phyloP scores from a whole-genome alignment of 2,113 vertebrate species.

The Lamprotornis superbus region DNA sequence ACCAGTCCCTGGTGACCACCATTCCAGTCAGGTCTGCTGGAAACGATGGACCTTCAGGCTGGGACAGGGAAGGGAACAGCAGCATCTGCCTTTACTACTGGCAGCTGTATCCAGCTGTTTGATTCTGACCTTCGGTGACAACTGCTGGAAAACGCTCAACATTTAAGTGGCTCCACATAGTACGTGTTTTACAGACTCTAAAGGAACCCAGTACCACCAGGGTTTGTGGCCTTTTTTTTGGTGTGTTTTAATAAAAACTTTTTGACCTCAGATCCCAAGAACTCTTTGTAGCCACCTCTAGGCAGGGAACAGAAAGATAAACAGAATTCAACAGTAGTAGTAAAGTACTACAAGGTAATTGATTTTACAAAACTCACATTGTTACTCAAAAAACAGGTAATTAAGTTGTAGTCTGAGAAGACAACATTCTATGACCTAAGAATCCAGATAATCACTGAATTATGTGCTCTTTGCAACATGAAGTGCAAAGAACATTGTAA shows the following conservation, averaged over 20 bases:
- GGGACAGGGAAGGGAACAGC: not conserved
- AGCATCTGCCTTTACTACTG: not conserved
- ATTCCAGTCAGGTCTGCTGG: not conserved
- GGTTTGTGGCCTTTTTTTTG: too few species aligned
- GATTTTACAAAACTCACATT: not conserved
- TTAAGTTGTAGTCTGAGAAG: not conserved
- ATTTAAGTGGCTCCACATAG: accelerated
- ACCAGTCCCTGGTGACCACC: not conserved
- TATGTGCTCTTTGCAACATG: not conserved
- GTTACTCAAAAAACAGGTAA: not conserved
- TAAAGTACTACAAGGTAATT: not conserved
- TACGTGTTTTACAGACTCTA: not conserved
- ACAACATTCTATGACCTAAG: not conserved
- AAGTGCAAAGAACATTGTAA: not conserved
- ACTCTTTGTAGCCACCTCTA: not conserved
- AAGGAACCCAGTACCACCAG: not conserved
- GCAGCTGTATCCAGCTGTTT: not conserved
- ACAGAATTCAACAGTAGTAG: not conserved
- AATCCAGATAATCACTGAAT: not conserved
- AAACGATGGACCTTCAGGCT: not conserved
- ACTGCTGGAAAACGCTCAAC: not conserved
- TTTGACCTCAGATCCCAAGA: not conserved
- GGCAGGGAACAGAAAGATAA: not conserved
- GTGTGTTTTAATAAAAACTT: not conserved
- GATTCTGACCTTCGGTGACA: not conserved